Conservation (phyloP, 2,113 vertebrate species). For the Cariama cristata region DNA sequence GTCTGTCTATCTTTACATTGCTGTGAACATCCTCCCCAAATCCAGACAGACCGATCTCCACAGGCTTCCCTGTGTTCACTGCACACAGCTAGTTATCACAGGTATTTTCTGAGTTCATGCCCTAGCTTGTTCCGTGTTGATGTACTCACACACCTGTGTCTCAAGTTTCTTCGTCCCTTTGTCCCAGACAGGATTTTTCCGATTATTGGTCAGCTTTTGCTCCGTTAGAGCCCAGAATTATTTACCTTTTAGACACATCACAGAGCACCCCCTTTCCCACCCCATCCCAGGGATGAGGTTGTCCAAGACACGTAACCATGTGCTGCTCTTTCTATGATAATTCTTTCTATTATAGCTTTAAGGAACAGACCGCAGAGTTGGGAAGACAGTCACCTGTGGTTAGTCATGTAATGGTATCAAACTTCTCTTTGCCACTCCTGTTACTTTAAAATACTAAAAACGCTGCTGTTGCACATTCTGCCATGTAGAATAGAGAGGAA, state of each 20-base stretch:
- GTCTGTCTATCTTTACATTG: rapidly evolving
- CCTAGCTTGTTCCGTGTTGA: rapidly evolving
- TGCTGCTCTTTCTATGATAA: not conserved
- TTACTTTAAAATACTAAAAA: not conserved
- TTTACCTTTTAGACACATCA: not conserved
- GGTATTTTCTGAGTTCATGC: not conserved
- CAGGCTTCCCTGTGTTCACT: rapidly evolving
- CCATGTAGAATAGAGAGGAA: not conserved
- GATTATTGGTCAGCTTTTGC: not conserved
- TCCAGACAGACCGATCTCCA: rapidly evolving
- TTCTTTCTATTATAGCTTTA: rapidly evolving
- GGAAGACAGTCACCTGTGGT: not conserved
- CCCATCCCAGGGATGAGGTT: not conserved
- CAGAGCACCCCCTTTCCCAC: not conserved
- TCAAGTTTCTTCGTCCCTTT: not conserved
- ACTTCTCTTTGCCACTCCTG: not conserved
- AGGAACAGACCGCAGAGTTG: not conserved
- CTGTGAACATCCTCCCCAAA: not conserved
- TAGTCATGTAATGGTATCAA: rapidly evolving
- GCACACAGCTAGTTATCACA: not conserved
- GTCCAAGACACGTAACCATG: not conserved
- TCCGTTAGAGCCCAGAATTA: not conserved
- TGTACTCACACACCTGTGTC: not conserved
- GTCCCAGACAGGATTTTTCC: not conserved
- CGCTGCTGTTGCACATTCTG: not conserved